Evolutionary conservation across 2,797 vertebrate genomes (phyloP).

Genomic region (Tragopan temminckii): DNA sequence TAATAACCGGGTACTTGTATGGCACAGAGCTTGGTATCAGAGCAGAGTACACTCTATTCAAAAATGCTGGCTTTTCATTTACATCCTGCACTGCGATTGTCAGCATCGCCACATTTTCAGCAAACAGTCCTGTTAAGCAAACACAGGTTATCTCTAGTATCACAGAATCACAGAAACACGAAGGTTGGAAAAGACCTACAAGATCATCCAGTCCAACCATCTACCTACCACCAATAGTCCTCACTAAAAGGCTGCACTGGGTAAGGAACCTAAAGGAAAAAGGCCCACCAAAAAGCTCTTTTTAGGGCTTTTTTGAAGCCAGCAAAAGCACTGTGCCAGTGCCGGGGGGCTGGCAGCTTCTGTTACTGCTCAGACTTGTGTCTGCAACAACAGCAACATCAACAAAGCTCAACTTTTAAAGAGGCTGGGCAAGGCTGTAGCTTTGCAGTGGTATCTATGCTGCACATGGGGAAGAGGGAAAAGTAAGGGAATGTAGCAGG

Average conservation of each 20-base stretch:
- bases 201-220: too few species aligned
- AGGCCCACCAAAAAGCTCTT: too few species aligned
- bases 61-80: conserved; percentile 82
- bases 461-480: not conserved
- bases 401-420: not conserved
- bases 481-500: not conserved
- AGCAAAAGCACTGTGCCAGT: too few species aligned
- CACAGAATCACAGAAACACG: too few species aligned
- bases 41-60: conserved; percentile 51
- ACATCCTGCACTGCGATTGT: conserved; percentile 38
- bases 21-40: conserved; percentile 79
- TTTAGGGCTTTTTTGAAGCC: too few species aligned
- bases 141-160: not conserved
- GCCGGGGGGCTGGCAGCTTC: too few species aligned
- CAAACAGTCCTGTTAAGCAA: conserved; percentile 21
- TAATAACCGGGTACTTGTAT: conserved; percentile 75
- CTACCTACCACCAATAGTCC: too few species aligned
- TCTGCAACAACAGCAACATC: not conserved
- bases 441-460: not conserved
- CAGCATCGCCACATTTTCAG: conserved; percentile 49
- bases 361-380: not conserved
- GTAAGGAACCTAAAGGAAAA: too few species aligned
- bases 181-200: too few species aligned
- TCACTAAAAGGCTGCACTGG: too few species aligned
- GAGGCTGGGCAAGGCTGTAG: not conserved